Evolutionary conservation across 2,113 vertebrate species (phyloP).

Genomic region (Percina caprodes): DNA sequence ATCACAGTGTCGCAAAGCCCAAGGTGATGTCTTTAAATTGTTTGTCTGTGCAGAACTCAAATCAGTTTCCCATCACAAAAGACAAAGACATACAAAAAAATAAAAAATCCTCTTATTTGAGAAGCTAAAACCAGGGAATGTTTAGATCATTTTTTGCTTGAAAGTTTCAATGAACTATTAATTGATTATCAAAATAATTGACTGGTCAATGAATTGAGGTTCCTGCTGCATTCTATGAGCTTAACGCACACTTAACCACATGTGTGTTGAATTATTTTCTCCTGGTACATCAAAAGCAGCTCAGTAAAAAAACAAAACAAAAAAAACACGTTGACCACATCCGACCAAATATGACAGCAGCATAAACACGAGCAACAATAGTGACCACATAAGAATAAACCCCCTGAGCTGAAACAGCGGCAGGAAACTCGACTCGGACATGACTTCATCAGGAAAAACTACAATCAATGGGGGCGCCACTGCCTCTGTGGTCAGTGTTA

Average conservation of each 20-base stretch:
- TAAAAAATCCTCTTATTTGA: not conserved
- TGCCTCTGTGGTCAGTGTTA: constrained; percentile 6
- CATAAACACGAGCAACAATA: not conserved
- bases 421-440: constrained; percentile 13
- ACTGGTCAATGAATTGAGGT: not conserved
- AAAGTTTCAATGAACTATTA: not conserved
- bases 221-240: not conserved
- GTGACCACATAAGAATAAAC: not conserved
- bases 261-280: not conserved
- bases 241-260: not conserved
- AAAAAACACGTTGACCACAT: not conserved
- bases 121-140: not conserved
- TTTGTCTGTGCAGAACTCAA: not conserved
- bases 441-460: constrained; percentile 29
- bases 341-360: not conserved
- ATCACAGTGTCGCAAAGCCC: not conserved
- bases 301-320: not conserved
- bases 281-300: not conserved
- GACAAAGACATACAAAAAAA: not conserved
- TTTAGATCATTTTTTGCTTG: not conserved
- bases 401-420: not conserved
- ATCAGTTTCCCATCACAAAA: not conserved
- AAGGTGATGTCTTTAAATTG: not conserved
- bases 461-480: not conserved
- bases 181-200: not conserved